These are phyloP conservation scores for Anarrhichthys ocellatus DNA, from an alignment of 2,113 vertebrate species.

Conservation along the genomic window DNA sequence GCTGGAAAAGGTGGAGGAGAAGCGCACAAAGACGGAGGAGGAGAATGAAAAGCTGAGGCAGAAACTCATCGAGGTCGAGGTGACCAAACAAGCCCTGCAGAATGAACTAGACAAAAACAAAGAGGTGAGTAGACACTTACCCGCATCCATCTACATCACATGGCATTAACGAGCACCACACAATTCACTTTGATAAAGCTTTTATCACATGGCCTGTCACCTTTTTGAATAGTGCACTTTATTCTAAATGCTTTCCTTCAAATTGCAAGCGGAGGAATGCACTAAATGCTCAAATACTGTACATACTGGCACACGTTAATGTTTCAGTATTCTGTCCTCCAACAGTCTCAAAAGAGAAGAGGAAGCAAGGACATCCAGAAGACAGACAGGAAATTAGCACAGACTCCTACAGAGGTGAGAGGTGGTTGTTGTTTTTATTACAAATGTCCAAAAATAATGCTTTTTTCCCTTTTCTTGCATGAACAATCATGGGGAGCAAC, in stretches of 20 bases:
- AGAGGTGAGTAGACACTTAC: conserved; percentile 81
- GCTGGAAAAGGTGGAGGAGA: conserved; percentile 97
- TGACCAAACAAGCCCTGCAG: conserved; percentile 95
- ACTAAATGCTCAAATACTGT: neutral
- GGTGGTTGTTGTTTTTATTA: neutral
- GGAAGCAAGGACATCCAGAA: conserved; percentile 95
- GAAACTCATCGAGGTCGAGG: conserved; percentile 95
- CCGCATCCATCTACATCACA: too few relatives aligned
- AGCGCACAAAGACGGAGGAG: conserved; percentile 94
- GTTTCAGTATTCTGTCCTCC: conserved; percentile 12
- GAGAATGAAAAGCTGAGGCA: conserved; percentile 96
- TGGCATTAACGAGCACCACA: neutral
- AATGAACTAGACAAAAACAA: conserved; percentile 95
- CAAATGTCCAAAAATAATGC: neutral
- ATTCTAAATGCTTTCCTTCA: neutral
- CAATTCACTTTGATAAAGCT: neutral
- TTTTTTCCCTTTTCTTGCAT: neutral
- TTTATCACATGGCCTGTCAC: neutral
- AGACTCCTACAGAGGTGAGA: conserved; percentile 91
- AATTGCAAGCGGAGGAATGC: neutral
- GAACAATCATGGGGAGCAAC: neutral
- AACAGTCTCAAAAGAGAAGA: conserved; percentile 91
- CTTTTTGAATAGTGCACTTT: neutral
- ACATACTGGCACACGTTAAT: neutral
- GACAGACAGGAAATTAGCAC: conserved; percentile 90